Conservation (phyloP, 2,888 invertebrate genomes). For the Cheilosia vulpina region DNA sequence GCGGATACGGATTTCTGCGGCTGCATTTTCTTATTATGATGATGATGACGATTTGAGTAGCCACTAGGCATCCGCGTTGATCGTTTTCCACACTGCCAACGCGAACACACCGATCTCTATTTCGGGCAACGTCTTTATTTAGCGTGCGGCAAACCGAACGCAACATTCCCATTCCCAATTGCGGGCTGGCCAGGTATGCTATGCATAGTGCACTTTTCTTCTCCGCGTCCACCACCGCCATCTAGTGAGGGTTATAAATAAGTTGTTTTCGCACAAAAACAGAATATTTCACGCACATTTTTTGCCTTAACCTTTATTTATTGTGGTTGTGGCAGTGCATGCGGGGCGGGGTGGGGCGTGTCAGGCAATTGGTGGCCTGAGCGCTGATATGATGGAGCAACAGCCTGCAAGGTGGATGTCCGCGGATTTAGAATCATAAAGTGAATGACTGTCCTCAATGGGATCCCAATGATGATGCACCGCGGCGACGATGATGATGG, state of each 20-base stretch:
- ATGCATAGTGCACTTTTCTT: slow-evolving; percentile 34
- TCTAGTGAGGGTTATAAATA: slow-evolving; percentile 58
- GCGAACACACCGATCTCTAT: slow-evolving; percentile 36
- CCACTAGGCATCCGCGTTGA: slow-evolving; percentile 28
- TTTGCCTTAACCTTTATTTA: slow-evolving; percentile 74
- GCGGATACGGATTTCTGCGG: slow-evolving; percentile 51
- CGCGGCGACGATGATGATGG: slow-evolving; percentile 11
- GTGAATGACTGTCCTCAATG: slow-evolving; percentile 74
- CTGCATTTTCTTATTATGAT: slow-evolving; percentile 36
- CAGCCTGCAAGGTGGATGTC: slow-evolving; percentile 53
- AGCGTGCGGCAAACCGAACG: slow-evolving; percentile 39
- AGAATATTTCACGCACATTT: slow-evolving; percentile 50
- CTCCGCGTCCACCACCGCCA: slow-evolving; percentile 38
- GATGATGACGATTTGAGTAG: slow-evolving; percentile 64
- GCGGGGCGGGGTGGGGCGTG: slow-evolving; percentile 3
- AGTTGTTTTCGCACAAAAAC: slow-evolving; percentile 29
- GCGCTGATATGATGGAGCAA: slow-evolving; percentile 40
- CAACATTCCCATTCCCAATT: slow-evolving; percentile 58
- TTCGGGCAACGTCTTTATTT: slow-evolving; percentile 60
- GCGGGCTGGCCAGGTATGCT: slow-evolving; percentile 51
- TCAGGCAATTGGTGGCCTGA: neutral
- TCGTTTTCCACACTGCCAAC: slow-evolving; percentile 4
- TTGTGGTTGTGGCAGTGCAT: slow-evolving; percentile 35
- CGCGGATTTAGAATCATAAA: slow-evolving; percentile 56
- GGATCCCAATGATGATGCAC: slow-evolving; percentile 44